Evolutionary conservation across 1,140 invertebrate species (phyloP), one percentile per base, ranked within the genome.

Genomic region (Megalopta genalis): DNA sequence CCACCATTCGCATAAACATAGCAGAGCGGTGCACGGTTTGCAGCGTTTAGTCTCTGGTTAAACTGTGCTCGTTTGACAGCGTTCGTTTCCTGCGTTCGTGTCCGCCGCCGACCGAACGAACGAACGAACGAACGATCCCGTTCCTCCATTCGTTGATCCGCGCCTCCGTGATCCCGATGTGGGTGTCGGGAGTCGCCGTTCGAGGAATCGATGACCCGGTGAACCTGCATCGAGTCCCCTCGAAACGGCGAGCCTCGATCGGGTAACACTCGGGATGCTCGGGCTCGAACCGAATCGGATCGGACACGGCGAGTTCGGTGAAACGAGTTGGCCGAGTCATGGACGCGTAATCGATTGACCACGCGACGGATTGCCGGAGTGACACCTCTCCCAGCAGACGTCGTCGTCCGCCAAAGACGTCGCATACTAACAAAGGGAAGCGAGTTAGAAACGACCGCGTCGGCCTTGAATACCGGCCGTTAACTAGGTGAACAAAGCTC

Each of bases 1-100:
- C 89, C 88, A 90, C 90, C 86, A 87, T 89, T 73, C 80, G 63
- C 59, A 85, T 81, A 79, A 81, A 85, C 78, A 85, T n/a, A n/a
- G 74, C 60, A 60, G 39, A 32, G 68, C 62, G 73, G 27, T 57
- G 73, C 82, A 80, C 69, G 57, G 83, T 83, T 85, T 84, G 81
- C 75, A 46, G 83, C 77, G 81, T 88, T 85, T 85, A 88, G 82
- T 83, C 86, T 80, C 67, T 78, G 77, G 64, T 68, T 77, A 78
- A n/a, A 80, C 81, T 75, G 86, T 60, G 72, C 63, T 62, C 42
- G 69, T 63, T 52, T 1, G 32, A 46, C 75, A 54, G 52, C 39
- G 63, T 46, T 63, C 70, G 62, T 77, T 64, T 62, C 62, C 73
- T 57, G 42, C 42, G 42, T 46, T 46, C 42, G 42, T 8, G 70